phyloP scores from a whole-genome alignment of 2,113 vertebrate genomes.

The Grammomys dolichurus region DNA sequence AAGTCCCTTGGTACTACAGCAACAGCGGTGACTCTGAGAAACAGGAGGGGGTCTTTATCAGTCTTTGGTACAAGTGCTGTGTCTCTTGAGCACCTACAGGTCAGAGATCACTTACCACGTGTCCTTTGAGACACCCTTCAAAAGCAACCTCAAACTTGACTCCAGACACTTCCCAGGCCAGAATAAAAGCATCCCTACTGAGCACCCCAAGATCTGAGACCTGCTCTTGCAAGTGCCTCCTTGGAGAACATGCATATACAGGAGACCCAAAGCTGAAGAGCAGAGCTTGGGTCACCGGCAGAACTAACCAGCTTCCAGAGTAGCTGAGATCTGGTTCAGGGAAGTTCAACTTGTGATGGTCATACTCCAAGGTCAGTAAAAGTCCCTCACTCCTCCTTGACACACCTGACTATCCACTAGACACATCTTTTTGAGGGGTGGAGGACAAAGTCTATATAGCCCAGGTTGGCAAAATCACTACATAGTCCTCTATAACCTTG shows the following conservation, averaged over 20 bases:
- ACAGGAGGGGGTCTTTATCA: background rate
- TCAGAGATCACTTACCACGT: background rate
- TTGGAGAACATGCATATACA: background rate
- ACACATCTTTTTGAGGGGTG: background rate
- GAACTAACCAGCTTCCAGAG: background rate
- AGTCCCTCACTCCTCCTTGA: background rate
- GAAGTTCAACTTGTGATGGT: background rate
- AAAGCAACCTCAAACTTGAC: background rate
- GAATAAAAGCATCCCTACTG: background rate
- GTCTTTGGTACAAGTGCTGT: background rate
- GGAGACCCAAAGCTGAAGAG: background rate
- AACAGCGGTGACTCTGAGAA: background rate
- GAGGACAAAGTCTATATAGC: background rate
- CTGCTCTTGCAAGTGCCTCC: background rate
- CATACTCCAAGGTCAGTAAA: background rate
- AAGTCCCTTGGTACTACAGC: background rate
- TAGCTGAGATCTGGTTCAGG: background rate
- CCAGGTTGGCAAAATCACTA: background rate
- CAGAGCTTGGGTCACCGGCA: background rate
- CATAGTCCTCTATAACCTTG: background rate
- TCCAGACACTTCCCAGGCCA: background rate
- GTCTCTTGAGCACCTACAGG: background rate
- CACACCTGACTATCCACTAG: background rate
- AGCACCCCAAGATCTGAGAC: background rate
- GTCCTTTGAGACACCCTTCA: background rate